A percentile compares a stretch with the other conserved stretches of the same genome.
phyloP scores from a whole-genome alignment of 2,797 vertebrate genomes.

The Micropoecilia bifurca region DNA sequence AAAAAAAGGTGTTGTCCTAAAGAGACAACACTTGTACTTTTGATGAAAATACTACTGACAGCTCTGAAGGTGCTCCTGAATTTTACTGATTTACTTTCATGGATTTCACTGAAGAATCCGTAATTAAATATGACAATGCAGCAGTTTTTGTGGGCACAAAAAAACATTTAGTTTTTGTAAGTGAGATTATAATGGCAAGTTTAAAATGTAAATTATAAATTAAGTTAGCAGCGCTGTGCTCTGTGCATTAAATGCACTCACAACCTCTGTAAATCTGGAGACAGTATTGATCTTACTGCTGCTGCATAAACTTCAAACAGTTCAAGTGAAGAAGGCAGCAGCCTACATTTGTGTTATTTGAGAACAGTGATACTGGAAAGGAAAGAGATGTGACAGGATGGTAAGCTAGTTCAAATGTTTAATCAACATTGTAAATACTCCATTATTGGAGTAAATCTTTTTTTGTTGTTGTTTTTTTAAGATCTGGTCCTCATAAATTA shows the following conservation, averaged over 20 bases:
- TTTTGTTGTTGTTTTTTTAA: neutral
- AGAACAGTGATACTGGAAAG: neutral
- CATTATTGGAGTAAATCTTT: neutral
- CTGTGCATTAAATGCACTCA: conserved; percentile 1
- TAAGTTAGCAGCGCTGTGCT: conserved; percentile 6
- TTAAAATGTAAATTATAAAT: conserved; percentile 24
- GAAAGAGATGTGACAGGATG: neutral
- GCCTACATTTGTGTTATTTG: neutral
- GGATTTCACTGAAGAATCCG: neutral
- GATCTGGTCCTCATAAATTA: neutral
- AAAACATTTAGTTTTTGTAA: conserved; percentile 7
- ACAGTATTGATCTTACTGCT: conserved; percentile 22
- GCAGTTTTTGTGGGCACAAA: conserved; percentile 6
- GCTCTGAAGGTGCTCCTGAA: conserved; percentile 16
- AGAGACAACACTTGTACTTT: conserved; percentile 6
- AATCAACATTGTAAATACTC: neutral
- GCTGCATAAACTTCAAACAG: conserved; percentile 5
- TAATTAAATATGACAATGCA: conserved; percentile 5
- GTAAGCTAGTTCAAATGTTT: neutral
- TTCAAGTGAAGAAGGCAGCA: neutral
- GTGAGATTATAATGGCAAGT: conserved; percentile 9
- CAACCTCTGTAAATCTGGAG: conserved; percentile 12
- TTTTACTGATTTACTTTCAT: conserved; percentile 7
- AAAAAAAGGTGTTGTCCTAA: neutral
- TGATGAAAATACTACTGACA: conserved; percentile 3